Evolutionary conservation across 1,140 invertebrate genomes (phyloP), one percentile per base, ranked within the genome.

Genomic region (Octopus bimaculoides): DNA sequence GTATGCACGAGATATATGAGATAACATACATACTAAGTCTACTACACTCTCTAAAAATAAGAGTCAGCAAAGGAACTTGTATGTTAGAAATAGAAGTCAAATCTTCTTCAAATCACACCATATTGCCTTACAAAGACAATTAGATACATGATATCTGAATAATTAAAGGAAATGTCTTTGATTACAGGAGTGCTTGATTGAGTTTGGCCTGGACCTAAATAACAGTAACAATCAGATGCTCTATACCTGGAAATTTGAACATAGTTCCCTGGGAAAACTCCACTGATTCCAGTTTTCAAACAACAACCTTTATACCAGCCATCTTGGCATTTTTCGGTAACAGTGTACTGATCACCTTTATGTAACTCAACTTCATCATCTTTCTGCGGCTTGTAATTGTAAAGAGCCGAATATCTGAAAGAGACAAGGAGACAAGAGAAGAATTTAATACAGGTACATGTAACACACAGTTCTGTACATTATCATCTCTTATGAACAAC

Each of bases 171-270:
- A 41, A 41, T 41, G 26, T 41, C 3, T 41, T 41, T 41, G 26
- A 41, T 41, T 41, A 41, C 26, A 41, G 26, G 26, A 41, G 26
- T 41, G 26, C 26, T 41, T 41, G 26, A 41, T 41, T 41, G 26
- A 41, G 26, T 41, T 41, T 41, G 26, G 3, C 26, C 3, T 41
- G 26, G 26, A 77, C 53, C 20, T 10, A 12, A 52, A 77, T 20
- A 77, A 41, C 26, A 74, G 14, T 7, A 74, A 53, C 20, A 75
- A 14, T 20, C 26, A 61, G 17, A 9, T 12, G 4, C 17, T 55
- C 79, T 89, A 85, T 90, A 93, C 93, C 92, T 93, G 77, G 93
- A 92, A 71, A 93, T 92, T 77, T 88, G 85, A 53, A 89, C 89
- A 83, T 90, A 90, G 79, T 90, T 90, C 71, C 89, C 89, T 41